Conservation (phyloP, 2,113 vertebrate species). For the Sylvietta virens region DNA sequence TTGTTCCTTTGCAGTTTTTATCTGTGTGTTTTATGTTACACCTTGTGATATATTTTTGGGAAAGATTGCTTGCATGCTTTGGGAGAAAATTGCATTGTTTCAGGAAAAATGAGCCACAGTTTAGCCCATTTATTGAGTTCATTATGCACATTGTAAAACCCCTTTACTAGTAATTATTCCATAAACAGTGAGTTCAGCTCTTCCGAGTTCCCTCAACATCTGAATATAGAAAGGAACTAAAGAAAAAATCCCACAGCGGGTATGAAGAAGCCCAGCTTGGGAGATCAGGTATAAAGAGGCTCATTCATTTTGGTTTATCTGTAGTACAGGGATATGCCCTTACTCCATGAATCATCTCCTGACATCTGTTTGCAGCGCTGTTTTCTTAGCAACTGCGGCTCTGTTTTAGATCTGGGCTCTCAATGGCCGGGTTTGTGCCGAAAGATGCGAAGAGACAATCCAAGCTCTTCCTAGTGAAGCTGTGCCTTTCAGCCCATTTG, state of each 20-base stretch:
- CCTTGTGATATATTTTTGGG: background rate
- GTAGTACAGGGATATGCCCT: constrained; percentile 30
- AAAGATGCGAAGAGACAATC: background rate
- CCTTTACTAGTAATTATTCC: constrained; percentile 35
- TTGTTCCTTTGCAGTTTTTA: background rate
- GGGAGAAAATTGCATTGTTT: background rate
- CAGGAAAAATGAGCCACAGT: background rate
- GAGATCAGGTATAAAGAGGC: constrained; percentile 43
- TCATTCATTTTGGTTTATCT: constrained; percentile 50
- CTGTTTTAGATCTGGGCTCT: constrained; percentile 52
- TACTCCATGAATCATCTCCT: constrained; percentile 58
- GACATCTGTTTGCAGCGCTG: constrained; percentile 39
- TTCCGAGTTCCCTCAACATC: background rate
- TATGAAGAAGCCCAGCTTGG: constrained; percentile 9
- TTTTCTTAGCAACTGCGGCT: constrained; percentile 68
- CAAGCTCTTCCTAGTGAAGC: background rate
- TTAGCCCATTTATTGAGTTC: background rate
- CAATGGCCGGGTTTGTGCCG: background rate
- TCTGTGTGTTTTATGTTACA: background rate
- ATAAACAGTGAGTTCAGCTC: background rate
- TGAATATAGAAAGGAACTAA: background rate
- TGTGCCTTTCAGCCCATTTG: background rate
- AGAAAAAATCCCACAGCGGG: background rate
- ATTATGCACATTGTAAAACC: background rate
- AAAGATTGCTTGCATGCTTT: background rate